A percentile compares a stretch with the other conserved stretches of the same genome.
phyloP scores from a whole-genome alignment of 2,113 vertebrate genomes.

The Agapornis roseicollis region DNA sequence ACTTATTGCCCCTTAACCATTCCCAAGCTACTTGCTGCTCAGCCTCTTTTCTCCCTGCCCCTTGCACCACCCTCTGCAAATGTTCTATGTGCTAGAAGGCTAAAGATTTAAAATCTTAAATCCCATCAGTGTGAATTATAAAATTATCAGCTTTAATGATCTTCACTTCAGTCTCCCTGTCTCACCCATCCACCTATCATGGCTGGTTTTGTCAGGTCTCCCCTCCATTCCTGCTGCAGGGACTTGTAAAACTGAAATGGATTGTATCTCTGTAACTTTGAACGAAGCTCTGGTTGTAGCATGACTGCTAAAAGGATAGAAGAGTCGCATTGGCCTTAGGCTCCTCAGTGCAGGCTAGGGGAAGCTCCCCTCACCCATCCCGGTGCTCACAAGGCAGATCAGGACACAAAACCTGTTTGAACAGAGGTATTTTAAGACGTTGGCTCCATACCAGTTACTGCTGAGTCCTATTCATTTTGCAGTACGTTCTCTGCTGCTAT shows the following conservation, averaged over 20 bases:
- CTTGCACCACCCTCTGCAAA: neutral
- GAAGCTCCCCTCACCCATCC: neutral
- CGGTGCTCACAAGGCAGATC: neutral
- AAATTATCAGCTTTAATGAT: neutral
- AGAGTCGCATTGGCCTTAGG: neutral
- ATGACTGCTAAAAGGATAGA: neutral
- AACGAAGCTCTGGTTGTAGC: neutral
- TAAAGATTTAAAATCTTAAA: neutral
- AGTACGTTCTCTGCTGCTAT: neutral
- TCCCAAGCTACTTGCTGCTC: neutral
- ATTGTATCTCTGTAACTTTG: neutral
- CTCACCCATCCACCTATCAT: neutral
- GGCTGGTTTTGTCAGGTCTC: neutral
- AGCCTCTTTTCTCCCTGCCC: neutral
- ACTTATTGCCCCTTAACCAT: neutral
- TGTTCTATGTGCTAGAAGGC: neutral
- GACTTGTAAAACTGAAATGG: neutral
- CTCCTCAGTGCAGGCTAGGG: neutral
- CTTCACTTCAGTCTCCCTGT: neutral
- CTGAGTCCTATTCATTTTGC: conserved; percentile 37
- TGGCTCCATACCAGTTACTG: conserved; percentile 47
- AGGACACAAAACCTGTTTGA: conserved; percentile 42
- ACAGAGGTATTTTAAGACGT: conserved; percentile 47
- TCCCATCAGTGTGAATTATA: neutral
- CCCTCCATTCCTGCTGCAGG: neutral